phyloP scores from a whole-genome alignment of 2,888 invertebrate species.

The Pecten maximus region DNA sequence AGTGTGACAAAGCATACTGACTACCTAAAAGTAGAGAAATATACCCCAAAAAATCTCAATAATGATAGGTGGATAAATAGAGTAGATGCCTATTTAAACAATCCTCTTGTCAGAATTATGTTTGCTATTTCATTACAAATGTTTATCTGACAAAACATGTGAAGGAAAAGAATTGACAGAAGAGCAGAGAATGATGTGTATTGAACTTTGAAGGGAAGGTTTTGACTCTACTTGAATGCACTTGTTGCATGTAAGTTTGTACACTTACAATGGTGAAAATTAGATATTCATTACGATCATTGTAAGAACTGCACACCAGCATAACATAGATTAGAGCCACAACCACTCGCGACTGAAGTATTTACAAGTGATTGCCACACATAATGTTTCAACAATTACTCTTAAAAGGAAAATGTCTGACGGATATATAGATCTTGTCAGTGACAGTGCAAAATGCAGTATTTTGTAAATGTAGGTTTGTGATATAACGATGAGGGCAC shows the following conservation, averaged over 20 bases:
- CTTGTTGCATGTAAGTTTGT: not conserved
- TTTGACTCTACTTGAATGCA: not conserved
- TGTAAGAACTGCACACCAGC: not conserved
- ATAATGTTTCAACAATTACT: not conserved
- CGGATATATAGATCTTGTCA: not conserved
- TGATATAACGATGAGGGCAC: not conserved
- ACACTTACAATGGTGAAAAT: not conserved
- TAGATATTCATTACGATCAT: not conserved
- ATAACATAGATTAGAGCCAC: not conserved
- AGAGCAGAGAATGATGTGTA: not conserved
- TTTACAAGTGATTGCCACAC: not conserved
- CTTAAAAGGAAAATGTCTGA: constrained; percentile 15
- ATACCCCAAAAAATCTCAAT: too few relatives aligned
- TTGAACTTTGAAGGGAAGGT: not conserved
- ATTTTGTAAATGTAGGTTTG: constrained; percentile 6
- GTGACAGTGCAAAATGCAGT: not conserved
- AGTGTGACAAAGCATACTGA: too few relatives aligned
- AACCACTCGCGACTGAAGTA: not conserved
- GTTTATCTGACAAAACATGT: not conserved
- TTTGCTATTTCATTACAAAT: not conserved
- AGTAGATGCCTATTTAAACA: not conserved
- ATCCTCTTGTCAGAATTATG: not conserved
- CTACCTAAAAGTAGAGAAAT: too few relatives aligned
- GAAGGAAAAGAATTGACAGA: not conserved
- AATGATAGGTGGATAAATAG: not conserved